Evolutionary conservation across 2,797 vertebrate genomes (phyloP).

Genomic region (Melanotaenia nigrans): DNA sequence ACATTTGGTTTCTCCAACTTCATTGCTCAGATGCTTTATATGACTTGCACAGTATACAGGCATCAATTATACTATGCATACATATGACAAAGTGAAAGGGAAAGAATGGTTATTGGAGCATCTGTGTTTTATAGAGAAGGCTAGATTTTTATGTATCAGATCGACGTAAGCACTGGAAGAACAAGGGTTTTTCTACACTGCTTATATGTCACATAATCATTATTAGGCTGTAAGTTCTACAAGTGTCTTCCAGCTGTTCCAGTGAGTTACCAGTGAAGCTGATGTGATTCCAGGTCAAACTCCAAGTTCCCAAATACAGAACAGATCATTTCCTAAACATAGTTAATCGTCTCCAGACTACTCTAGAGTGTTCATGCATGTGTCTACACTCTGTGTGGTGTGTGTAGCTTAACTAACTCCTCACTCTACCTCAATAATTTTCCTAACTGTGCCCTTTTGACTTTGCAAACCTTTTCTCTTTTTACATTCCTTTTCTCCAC

Average conservation of each 20-base stretch:
- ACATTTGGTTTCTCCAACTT: background rate
- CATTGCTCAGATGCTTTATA: constrained; percentile 14
- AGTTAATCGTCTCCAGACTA: constrained; percentile 71
- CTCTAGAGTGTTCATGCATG: constrained; percentile 29
- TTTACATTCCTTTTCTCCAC: constrained; percentile 25
- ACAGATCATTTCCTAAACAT: constrained; percentile 71
- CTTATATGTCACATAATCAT: constrained; percentile 1
- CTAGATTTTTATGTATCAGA: constrained; percentile 30
- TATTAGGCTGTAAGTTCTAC: constrained; percentile 7
- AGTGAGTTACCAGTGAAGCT: constrained; percentile 28
- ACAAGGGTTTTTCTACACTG: background rate
- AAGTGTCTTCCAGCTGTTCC: constrained; percentile 33
- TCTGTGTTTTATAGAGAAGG: constrained; percentile 29
- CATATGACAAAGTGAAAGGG: background rate
- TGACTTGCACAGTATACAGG: background rate
- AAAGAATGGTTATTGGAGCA: constrained; percentile 4
- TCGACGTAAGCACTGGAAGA: constrained; percentile 4
- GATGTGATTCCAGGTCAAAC: constrained; percentile 63
- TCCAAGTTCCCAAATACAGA: constrained; percentile 57
- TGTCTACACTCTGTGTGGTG: constrained; percentile 28
- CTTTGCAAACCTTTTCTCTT: constrained; percentile 21
- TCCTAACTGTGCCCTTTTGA: constrained; percentile 59
- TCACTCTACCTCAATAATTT: constrained; percentile 33
- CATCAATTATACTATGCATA: background rate
- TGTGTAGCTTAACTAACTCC: constrained; percentile 52